A percentile compares a stretch with the other conserved stretches of the same genome.
Conservation (phyloP, 1,140 invertebrate species). For the Lysiphlebus fabarum region DNA sequence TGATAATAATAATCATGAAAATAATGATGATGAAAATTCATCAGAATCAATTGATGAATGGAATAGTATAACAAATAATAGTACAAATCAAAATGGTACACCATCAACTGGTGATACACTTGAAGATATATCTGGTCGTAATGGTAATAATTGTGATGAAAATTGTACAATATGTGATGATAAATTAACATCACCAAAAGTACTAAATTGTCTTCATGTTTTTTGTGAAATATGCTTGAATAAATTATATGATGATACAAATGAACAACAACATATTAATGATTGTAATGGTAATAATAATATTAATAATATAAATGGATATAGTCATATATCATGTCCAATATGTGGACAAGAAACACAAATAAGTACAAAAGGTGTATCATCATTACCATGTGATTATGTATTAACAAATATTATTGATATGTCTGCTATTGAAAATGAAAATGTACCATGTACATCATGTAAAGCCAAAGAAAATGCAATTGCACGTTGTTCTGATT, state of each 20-base stretch:
- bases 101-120: slow-evolving; percentile 23
- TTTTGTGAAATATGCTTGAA: slow-evolving; percentile 79
- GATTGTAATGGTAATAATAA: too few species aligned
- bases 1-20: not conserved
- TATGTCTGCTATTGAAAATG: slow-evolving; percentile 73
- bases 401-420: slow-evolving; percentile 82
- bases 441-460: slow-evolving; percentile 77
- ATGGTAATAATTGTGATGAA: slow-evolving; percentile 35
- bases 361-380: slow-evolving; percentile 68
- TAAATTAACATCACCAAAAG: slow-evolving; percentile 74
- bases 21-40: slow-evolving; percentile 17
- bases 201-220: slow-evolving; percentile 87
- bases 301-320: too few species aligned
- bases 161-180: slow-evolving; percentile 59
- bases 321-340: slow-evolving; percentile 65
- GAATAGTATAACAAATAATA: slow-evolving; percentile 17
- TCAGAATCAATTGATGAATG: slow-evolving; percentile 16
- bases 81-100: not conserved
- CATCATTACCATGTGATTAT: slow-evolving; percentile 76
- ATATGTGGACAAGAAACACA: slow-evolving; percentile 80
- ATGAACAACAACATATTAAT: slow-evolving; percentile 68
- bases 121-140: slow-evolving; percentile 36
- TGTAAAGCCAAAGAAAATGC: slow-evolving; percentile 87
- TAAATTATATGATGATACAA: slow-evolving; percentile 62
- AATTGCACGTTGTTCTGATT: slow-evolving; percentile 87